Conservation (phyloP, 2,113 vertebrate species). For the Ovis aries region ARS-UI_Ramb_v3.0 NC_056054.1:214433501-214434000, state of each 20-base stretch:
- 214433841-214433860: rapidly evolving
- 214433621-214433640: background rate
- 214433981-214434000: background rate
- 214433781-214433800: background rate
- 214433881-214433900: background rate
- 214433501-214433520: background rate
- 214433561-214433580: background rate
- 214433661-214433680: background rate
- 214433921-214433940: background rate
- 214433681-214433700: background rate
- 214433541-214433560: background rate
- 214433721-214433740: background rate
- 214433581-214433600: background rate
- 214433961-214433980: background rate
- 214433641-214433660: background rate
- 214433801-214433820: background rate
- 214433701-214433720: background rate
- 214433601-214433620: background rate
- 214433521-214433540: background rate
- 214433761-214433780: background rate
- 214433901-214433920: background rate
- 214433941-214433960: background rate
- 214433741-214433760: background rate
- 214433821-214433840: background rate
- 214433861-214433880: background rate